These are phyloP conservation scores for Corbicula japonica DNA, from an alignment of 2,888 invertebrate genomes.

Conservation along the genomic window DNA sequence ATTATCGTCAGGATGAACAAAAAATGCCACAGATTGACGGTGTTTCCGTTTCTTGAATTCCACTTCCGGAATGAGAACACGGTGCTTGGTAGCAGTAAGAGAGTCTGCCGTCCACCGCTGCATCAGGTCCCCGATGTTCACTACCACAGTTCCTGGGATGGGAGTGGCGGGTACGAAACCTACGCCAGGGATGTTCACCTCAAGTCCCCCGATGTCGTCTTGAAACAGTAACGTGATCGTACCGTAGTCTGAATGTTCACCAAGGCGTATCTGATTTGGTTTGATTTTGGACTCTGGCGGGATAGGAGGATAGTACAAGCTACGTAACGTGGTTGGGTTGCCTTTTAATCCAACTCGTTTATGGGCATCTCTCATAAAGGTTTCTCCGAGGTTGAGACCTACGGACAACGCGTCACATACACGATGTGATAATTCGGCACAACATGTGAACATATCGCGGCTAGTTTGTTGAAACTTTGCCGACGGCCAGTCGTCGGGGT, in stretches of 20 bases:
- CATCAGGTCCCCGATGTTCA: slow-evolving; percentile 92
- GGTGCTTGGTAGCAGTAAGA: slow-evolving; percentile 89
- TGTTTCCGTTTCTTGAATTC: slow-evolving; percentile 29
- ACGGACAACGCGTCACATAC: slow-evolving; percentile 32
- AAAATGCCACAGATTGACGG: slow-evolving; percentile 73
- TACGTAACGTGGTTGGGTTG: slow-evolving; percentile 18
- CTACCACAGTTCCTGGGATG: no score
- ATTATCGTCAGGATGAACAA: slow-evolving; percentile 70
- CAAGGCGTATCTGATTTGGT: slow-evolving; percentile 66
- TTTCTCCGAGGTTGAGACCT: slow-evolving; percentile 9
- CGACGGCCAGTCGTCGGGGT: slow-evolving; percentile 18
- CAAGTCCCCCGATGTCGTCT: slow-evolving; percentile 68
- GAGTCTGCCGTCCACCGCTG: slow-evolving; percentile 91
- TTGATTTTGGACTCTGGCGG: slow-evolving; percentile 40
- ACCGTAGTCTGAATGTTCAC: slow-evolving; percentile 73
- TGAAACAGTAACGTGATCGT: slow-evolving; percentile 69
- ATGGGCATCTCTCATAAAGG: slow-evolving; percentile 30
- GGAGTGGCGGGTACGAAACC: no score
- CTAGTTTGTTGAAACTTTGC: slow-evolving; percentile 11
- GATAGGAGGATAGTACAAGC: slow-evolving; percentile 33
- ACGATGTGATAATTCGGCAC: slow-evolving; percentile 20
- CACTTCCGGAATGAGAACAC: slow-evolving; percentile 65
- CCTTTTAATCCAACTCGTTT: slow-evolving; percentile 9
- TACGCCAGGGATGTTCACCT: slow-evolving; percentile 90
- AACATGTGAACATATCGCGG: slow-evolving; percentile 8